Percentiles rank a stretch among this genome's conserved stretches.
Evolutionary conservation across 2,113 vertebrate genomes (phyloP).

Genomic region (Notechis scutatus): DNA sequence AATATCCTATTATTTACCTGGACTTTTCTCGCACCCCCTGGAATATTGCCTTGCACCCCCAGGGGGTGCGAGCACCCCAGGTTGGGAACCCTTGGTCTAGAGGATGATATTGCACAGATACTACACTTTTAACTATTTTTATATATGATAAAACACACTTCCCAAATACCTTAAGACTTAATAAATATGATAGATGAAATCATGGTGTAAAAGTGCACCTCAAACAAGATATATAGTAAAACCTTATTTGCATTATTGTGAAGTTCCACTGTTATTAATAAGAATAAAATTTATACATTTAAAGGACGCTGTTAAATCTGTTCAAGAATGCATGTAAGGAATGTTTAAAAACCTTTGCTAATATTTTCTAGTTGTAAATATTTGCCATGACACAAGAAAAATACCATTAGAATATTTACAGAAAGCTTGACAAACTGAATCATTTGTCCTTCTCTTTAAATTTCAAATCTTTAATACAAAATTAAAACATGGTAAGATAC

Average conservation of each 20-base stretch:
- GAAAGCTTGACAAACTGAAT: neutral
- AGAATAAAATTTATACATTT: neutral
- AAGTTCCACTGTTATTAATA: neutral
- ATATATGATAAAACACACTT: neutral
- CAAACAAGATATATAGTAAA: neutral
- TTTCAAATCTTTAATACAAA: neutral
- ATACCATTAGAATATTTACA: neutral
- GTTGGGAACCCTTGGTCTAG: too few relatives aligned
- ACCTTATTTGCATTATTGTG: neutral
- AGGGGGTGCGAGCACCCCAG: too few relatives aligned
- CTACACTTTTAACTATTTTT: neutral
- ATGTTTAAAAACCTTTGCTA: neutral
- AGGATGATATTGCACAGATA: neutral
- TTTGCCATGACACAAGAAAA: neutral
- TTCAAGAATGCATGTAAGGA: neutral
- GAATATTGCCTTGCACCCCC: too few relatives aligned
- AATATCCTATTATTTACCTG: too few relatives aligned
- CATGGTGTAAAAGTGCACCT: neutral
- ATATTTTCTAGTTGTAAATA: neutral
- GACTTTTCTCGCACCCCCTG: too few relatives aligned
- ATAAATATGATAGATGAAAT: neutral
- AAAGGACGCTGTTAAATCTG: neutral
- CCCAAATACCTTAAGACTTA: neutral
- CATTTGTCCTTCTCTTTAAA: neutral
- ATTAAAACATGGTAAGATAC: neutral